Evolutionary conservation across 2,888 invertebrate genomes (phyloP).

Genomic region (Zaprionus bogoriensis): DNA sequence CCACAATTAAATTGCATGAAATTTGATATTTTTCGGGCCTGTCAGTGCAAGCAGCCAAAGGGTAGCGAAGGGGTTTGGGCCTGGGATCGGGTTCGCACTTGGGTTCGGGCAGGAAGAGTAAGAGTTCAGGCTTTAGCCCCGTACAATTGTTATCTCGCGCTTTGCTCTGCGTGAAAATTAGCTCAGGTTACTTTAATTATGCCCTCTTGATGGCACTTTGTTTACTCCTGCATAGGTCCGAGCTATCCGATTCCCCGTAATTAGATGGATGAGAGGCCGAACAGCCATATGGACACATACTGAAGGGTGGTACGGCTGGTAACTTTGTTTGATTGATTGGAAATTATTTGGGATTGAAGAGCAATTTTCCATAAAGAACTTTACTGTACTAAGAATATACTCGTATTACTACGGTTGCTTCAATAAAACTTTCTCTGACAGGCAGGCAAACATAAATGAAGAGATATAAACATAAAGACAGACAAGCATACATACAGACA

Average conservation of each 20-base stretch:
- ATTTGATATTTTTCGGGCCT: constrained; percentile 74
- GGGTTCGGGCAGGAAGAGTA: too few species aligned
- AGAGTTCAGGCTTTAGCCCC: constrained; percentile 5
- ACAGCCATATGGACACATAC: neutral
- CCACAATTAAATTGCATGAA: constrained; percentile 77
- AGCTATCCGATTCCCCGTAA: constrained; percentile 49
- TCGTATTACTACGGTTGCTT: too few species aligned
- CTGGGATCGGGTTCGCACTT: constrained; percentile 10
- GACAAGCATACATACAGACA: too few species aligned
- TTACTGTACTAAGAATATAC: too few species aligned
- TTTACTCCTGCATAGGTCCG: constrained; percentile 40
- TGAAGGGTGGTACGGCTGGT: too few species aligned
- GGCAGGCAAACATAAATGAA: too few species aligned
- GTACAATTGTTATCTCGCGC: constrained; percentile 55
- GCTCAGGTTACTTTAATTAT: constrained; percentile 74
- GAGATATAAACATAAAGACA: too few species aligned
- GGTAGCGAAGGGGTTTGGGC: neutral
- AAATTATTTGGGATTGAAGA: neutral
- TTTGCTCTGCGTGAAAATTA: constrained; percentile 55
- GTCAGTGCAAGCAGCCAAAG: constrained; percentile 31
- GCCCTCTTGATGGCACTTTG: constrained; percentile 50
- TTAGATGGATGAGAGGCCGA: constrained; percentile 31
- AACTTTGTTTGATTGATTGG: neutral
- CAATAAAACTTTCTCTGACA: too few species aligned
- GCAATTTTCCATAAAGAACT: too few species aligned